These are phyloP conservation scores for Anguilla megastoma DNA, from an alignment of 2,797 vertebrate genomes.

Conservation along the genomic window DNA sequence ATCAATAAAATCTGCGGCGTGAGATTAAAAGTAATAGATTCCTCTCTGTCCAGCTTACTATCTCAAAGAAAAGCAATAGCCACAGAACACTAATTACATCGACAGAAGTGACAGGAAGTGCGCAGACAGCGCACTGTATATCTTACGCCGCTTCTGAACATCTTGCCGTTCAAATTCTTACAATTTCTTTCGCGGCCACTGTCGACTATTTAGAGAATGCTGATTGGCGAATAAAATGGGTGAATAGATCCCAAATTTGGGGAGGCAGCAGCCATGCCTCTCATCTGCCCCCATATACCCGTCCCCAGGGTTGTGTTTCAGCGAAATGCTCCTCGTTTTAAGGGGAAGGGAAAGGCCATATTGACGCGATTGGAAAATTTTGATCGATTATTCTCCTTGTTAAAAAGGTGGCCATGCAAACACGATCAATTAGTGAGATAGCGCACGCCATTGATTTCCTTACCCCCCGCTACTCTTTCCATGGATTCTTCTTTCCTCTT, in stretches of 20 bases:
- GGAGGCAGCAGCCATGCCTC: not conserved
- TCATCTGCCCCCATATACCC: not conserved
- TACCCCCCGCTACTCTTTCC: conserved; percentile 47
- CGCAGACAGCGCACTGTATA: not conserved
- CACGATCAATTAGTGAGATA: conserved; percentile 80
- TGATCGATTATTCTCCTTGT: conserved; percentile 77
- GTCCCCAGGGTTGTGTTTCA: not conserved
- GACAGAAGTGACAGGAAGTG: not conserved
- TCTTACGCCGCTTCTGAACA: not conserved
- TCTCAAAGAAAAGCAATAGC: conserved; percentile 51
- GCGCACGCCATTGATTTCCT: conserved; percentile 72
- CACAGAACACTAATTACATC: conserved; percentile 43
- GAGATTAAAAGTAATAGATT: conserved; percentile 70
- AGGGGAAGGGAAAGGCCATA: conserved; percentile 47
- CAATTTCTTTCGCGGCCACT: not conserved
- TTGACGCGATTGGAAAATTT: conserved; percentile 73
- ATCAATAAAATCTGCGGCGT: conserved; percentile 64
- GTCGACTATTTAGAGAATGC: not conserved
- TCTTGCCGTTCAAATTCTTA: not conserved
- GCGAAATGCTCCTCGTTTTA: not conserved
- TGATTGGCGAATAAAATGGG: not conserved
- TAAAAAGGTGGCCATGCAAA: conserved; percentile 72
- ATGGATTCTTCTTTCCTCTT: conserved; percentile 64
- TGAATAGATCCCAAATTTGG: not conserved
- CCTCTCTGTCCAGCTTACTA: conserved; percentile 46